Conservation (phyloP, 1,140 invertebrate genomes). For the Colletes gigas region DNA sequence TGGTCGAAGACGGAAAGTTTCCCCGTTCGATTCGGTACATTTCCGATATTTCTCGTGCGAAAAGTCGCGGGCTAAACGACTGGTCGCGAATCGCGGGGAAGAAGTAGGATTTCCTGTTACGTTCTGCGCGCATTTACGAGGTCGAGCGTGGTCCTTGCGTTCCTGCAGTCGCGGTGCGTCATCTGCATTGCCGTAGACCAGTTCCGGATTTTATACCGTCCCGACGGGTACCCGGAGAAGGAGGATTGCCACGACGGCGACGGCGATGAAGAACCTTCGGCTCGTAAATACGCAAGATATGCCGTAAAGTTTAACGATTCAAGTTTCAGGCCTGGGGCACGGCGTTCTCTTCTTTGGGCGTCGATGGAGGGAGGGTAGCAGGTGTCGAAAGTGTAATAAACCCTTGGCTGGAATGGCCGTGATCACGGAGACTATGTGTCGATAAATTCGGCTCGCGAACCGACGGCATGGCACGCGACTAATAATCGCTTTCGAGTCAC, state of each 20-base stretch:
- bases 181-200: slow-evolving; percentile 56
- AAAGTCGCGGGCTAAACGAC: no score
- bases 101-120: no score
- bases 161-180: slow-evolving; percentile 48
- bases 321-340: slow-evolving; percentile 43
- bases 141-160: not conserved
- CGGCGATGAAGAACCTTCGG: slow-evolving; percentile 43
- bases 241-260: slow-evolving; percentile 27
- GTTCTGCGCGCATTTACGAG: no score
- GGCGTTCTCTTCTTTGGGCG: not conserved
- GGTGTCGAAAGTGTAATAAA: slow-evolving; percentile 64
- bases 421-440: slow-evolving; percentile 41
- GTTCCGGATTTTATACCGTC: slow-evolving; percentile 43
- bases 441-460: slow-evolving; percentile 50
- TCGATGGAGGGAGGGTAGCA: slow-evolving; percentile 38
- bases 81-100: no score
- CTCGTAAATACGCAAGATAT: slow-evolving; percentile 65
- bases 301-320: slow-evolving; percentile 69
- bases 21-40: no score
- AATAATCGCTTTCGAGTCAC: slow-evolving; percentile 42
- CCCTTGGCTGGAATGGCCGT: slow-evolving; percentile 22
- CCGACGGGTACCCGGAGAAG: slow-evolving; percentile 15
- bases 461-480: slow-evolving; percentile 28
- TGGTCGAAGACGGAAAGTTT: no score
- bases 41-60: no score